Evolutionary conservation across 2,888 invertebrate species (phyloP).

Genomic region (Dicycla oo): DNA sequence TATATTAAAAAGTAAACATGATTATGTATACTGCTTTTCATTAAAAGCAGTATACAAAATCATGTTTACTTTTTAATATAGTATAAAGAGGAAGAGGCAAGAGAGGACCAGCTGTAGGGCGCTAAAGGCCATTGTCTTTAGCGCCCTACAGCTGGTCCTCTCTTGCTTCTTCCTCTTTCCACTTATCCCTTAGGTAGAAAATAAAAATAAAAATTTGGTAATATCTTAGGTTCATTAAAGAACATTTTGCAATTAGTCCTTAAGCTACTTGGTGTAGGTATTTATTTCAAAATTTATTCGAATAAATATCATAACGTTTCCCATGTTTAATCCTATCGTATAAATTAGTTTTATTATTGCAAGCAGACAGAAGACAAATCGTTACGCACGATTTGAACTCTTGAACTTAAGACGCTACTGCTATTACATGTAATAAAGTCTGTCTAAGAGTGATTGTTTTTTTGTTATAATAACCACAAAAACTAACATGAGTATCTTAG

Average conservation of each 20-base stretch:
- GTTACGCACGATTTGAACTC: conserved; percentile 52
- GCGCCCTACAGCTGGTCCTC: fast-evolving
- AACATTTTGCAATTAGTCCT: background rate
- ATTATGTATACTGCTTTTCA: background rate
- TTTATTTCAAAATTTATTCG: background rate
- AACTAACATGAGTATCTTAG: conserved; percentile 2
- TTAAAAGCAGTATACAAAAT: too few relatives aligned
- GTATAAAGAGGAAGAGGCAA: background rate
- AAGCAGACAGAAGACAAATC: conserved; percentile 42
- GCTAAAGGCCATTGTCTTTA: background rate
- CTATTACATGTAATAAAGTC: conserved; percentile 43
- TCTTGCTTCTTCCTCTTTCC: background rate
- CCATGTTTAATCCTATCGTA: conserved; percentile 6
- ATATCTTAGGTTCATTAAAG: background rate
- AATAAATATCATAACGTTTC: background rate
- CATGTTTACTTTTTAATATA: too few relatives aligned
- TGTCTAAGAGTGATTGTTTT: conserved; percentile 15
- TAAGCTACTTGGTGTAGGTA: background rate
- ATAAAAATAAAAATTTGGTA: too few relatives aligned
- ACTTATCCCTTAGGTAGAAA: too few relatives aligned
- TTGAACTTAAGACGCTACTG: conserved; percentile 52
- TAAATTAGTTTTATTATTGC: conserved; percentile 33
- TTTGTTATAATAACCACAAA: conserved; percentile 19
- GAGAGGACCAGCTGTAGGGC: fast-evolving
- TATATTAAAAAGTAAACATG: background rate